Evolutionary conservation across 2,888 invertebrate genomes (phyloP), one percentile per base, ranked within the genome.

Genomic region (Leptogaster cylindrica): DNA sequence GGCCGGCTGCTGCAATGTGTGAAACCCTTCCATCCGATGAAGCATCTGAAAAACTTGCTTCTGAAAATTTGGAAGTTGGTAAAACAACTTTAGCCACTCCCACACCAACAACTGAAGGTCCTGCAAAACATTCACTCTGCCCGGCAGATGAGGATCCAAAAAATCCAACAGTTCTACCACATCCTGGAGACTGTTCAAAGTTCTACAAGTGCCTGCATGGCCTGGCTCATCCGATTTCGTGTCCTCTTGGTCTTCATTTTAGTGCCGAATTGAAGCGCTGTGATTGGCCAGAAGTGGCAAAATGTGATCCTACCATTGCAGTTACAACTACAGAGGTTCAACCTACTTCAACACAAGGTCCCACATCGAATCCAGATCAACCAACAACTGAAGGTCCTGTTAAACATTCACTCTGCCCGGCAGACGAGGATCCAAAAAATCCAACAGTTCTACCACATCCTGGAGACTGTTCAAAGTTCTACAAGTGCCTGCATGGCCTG

Each of bases 171-270:
- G 55, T 70, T 25, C 39, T 75, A 0, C 66, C 76, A 1, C 74
- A 77, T 73, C 77, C 78, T 0, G 70, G 66, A 2, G 75, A 78
- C 67, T 79, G 79, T 28, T 73, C 69, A 3, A 77, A 75, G 64
- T 79, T 77, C 16, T 75, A 78, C 52, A 71, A 74, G 10, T 79
- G 79, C 66, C 74, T 75, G 18, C 74, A 76, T 33, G 73, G 74
- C 5, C 52, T 23, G 3, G 72, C 72, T 1, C 68, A 64, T 20
- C 68, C 75, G 33, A 55, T 74, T 1, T 68, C 27, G 1, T 79
- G 79, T 36, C 69, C 75, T 0, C 3, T 14, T 0, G 16, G 27
- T 2, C 65, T 74, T 0, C 75, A 73, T 72, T 77, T 73, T 66
- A 72, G 77, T 65, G 73, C 73, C 48, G 2, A 8, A 3, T 69